A percentile compares a stretch with the other conserved stretches of the same genome.
These are phyloP conservation scores for Calliscelio sp. DNA, from an alignment of 2,888 invertebrate genomes.

Conservation along the genomic window DNA sequence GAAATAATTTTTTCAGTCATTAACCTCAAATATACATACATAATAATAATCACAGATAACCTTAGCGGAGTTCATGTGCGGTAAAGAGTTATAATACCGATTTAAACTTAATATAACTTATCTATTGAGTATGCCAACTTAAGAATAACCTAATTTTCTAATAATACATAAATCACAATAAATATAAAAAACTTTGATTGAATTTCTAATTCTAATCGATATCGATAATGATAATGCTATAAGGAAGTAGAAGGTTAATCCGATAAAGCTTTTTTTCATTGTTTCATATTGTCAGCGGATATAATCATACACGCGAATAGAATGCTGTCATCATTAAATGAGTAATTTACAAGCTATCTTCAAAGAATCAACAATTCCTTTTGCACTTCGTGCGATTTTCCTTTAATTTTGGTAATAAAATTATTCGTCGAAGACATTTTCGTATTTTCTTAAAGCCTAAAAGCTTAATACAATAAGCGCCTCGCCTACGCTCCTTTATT, in stretches of 20 bases:
- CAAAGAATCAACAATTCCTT: not conserved
- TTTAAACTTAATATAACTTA: too few relatives aligned
- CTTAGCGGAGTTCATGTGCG: too few relatives aligned
- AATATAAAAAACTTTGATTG: slow-evolving; percentile 13
- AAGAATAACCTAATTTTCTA: too few relatives aligned
- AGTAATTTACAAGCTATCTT: not conserved
- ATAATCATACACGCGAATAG: not conserved
- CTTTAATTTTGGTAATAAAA: slow-evolving; percentile 4
- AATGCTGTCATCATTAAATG: not conserved
- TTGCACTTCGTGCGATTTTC: not conserved
- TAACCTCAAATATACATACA: too few relatives aligned
- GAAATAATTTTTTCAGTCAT: too few relatives aligned
- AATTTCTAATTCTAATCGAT: slow-evolving; percentile 10
- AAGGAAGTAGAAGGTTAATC: slow-evolving; percentile 24
- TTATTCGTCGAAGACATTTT: slow-evolving; percentile 13
- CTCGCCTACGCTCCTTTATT: slow-evolving; percentile 21
- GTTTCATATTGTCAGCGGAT: slow-evolving; percentile 3
- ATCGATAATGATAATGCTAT: slow-evolving; percentile 15
- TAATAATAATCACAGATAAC: too few relatives aligned
- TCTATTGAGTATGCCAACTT: too few relatives aligned
- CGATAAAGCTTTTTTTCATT: slow-evolving; percentile 28
- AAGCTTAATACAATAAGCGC: slow-evolving; percentile 1
- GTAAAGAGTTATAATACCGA: too few relatives aligned
- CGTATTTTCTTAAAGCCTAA: not conserved
- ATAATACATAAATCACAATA: too few relatives aligned